Base-by-base conservation (phyloP, 2,888 invertebrate species). In the Microplitis deprimator region DNA sequence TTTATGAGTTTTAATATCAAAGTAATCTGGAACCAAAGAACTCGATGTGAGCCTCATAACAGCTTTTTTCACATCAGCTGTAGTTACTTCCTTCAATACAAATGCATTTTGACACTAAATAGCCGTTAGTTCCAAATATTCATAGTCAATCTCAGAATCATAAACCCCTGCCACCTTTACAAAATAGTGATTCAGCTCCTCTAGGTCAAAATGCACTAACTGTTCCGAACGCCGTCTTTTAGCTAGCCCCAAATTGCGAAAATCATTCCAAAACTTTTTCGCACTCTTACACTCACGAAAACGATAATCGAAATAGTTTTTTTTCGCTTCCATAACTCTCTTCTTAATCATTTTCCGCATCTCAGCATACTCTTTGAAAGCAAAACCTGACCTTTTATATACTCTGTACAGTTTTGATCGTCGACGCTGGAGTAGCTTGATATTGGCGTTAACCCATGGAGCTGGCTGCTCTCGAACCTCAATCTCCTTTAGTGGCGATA, bases 231-330 rank as follows among this genome's bases (percentile, higher is more conserved):
- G 0, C 6, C 8, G 16, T 6, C 1, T 5, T 6, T 62, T 62
- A 5, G 3, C 0, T 5, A 62, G 6, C n/a, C 62, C 62, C 6
- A 62, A 13, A 5, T 62, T 7, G 5, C 68, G 73, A 73, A 77
- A 77, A 73, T 77, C 73, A 73, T 68, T 50, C 61, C 61, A 13
- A 40, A 62, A 50, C 39, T 60, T 68, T 68, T 72, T 39, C 61
- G 77, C 71, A 73, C 72, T 68, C 41, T 62, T 39, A 8, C 38
- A 6, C 4, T 20, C 13, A 6, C n/a, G 8, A 7, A 62, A 62
- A 10, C 10, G 62, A n/a, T 62, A 0, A n/a, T 4, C 3, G 13
- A 62, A 17, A n/a, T 13, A 62, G 5, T 1, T 62, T n/a, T 17
- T n/a, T 13, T 62, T 62, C 3, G 62, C 62, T n/a, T 62, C 62